A percentile compares a stretch with the other conserved stretches of the same genome.
Evolutionary conservation across 2,888 invertebrate species (phyloP).

Genomic region (Eristalis pertinax): DNA sequence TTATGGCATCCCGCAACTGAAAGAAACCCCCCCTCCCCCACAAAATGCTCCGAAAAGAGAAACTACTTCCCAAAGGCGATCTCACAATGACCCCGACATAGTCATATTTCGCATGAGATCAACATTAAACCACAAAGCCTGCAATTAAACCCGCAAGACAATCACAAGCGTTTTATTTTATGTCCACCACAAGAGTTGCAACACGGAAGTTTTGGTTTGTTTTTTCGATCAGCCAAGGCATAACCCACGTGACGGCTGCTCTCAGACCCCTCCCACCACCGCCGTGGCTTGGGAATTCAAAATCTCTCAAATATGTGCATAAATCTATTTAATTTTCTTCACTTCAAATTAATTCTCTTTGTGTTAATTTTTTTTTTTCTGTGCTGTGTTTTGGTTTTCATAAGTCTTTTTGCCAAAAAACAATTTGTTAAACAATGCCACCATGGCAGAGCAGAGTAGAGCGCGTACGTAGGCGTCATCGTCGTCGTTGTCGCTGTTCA

Average conservation of each 20-base stretch:
- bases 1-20: too few relatives aligned
- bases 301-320: slow-evolving; percentile 10
- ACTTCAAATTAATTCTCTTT: background rate
- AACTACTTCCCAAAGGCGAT: too few relatives aligned
- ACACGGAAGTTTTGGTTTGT: background rate
- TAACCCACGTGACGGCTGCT: background rate
- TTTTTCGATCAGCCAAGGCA: background rate
- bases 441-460: background rate
- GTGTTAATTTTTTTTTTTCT: background rate
- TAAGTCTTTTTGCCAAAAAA: slow-evolving; percentile 27
- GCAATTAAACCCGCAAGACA: background rate
- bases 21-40: too few relatives aligned
- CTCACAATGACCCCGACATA: too few relatives aligned
- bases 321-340: slow-evolving; percentile 9
- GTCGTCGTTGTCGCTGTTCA: background rate
- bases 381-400: background rate
- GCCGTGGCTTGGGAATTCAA: background rate
- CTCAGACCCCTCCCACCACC: background rate
- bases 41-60: too few relatives aligned
- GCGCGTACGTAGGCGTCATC: slow-evolving; percentile 30
- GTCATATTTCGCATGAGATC: background rate
- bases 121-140: background rate
- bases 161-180: background rate
- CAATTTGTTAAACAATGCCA: slow-evolving; percentile 27
- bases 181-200: background rate